A percentile compares a stretch with the other conserved stretches of the same genome.
Conservation (phyloP, 2,113 vertebrate species). For the Hippocampus abdominalis region DNA sequence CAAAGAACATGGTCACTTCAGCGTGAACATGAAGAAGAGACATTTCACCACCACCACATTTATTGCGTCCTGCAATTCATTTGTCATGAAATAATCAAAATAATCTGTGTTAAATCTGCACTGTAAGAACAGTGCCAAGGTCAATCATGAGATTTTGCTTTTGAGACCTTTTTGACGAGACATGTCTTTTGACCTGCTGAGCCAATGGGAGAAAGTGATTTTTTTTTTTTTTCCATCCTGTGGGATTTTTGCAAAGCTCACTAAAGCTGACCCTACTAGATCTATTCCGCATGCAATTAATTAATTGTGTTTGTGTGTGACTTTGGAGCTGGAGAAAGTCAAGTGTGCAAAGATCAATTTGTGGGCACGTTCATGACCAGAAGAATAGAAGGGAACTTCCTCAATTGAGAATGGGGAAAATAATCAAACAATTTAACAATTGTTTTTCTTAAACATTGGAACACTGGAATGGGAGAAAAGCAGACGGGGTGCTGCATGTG, state of each 20-base stretch:
- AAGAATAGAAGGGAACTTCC: neutral
- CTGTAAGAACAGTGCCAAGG: constrained; percentile 46
- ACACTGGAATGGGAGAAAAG: too few relatives aligned
- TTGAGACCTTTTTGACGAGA: constrained; percentile 54
- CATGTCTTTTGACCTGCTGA: constrained; percentile 34
- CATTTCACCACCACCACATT: constrained; percentile 11
- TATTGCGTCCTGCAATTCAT: constrained; percentile 41
- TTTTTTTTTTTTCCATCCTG: constrained; percentile 14
- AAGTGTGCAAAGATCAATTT: constrained; percentile 70
- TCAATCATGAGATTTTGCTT: constrained; percentile 13
- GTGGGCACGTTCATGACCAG: constrained; percentile 30
- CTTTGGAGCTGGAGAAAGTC: constrained; percentile 47
- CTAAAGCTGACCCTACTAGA: constrained; percentile 40
- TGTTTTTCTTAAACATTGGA: too few relatives aligned
- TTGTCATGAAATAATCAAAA: constrained; percentile 59
- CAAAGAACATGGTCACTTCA: constrained; percentile 49
- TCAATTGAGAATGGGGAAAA: neutral
- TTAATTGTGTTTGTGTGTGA: constrained; percentile 34
- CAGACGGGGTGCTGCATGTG: too few relatives aligned
- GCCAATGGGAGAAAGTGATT: constrained; percentile 16
- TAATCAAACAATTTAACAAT: neutral
- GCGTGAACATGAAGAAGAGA: constrained; percentile 37
- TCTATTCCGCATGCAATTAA: constrained; percentile 49
- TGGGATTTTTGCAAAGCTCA: constrained; percentile 26
- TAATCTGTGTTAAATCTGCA: constrained; percentile 53